phyloP scores from a whole-genome alignment of 1,140 invertebrate species.

The Calycopis cecrops region DNA sequence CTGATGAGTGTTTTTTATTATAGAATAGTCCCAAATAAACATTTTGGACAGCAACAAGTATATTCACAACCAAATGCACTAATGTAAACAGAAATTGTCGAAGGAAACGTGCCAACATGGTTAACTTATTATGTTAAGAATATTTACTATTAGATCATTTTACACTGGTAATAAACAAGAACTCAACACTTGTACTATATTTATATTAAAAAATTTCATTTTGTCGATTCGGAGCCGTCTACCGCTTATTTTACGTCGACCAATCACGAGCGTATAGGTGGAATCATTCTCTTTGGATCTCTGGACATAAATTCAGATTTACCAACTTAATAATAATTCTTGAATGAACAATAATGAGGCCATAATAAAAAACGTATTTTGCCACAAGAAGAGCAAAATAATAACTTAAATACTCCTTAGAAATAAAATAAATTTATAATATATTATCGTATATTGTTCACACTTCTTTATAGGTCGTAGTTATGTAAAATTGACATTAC shows the following conservation, averaged over 20 bases:
- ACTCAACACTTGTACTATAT: slow-evolving; percentile 10
- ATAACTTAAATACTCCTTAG: too few species aligned
- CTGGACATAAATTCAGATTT: background rate
- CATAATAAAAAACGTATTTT: slow-evolving; percentile 40
- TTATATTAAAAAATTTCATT: slow-evolving; percentile 8
- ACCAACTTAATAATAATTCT: background rate
- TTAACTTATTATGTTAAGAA: slow-evolving; percentile 19
- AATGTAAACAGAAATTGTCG: slow-evolving; percentile 52
- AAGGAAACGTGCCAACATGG: slow-evolving; percentile 55
- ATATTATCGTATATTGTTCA: too few species aligned
- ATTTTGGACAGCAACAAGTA: slow-evolving; percentile 68
- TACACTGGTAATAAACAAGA: slow-evolving; percentile 26
- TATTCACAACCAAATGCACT: slow-evolving; percentile 53
- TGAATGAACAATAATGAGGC: slow-evolving; percentile 5
- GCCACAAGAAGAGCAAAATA: slow-evolving; percentile 29
- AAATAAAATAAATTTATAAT: too few species aligned
- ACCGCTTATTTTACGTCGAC: slow-evolving; percentile 48
- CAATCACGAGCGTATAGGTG: slow-evolving; percentile 64
- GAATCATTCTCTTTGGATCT: slow-evolving; percentile 22
- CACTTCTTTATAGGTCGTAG: too few species aligned
- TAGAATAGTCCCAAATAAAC: slow-evolving; percentile 49
- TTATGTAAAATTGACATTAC: too few species aligned
- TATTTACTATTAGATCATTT: slow-evolving; percentile 52
- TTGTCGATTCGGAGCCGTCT: slow-evolving; percentile 26
- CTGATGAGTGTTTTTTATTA: slow-evolving; percentile 34